Evolutionary conservation across 2,113 vertebrate species (phyloP), one percentile per base, ranked within the genome.

Genomic region (Oncorhynchus tshawytscha): DNA sequence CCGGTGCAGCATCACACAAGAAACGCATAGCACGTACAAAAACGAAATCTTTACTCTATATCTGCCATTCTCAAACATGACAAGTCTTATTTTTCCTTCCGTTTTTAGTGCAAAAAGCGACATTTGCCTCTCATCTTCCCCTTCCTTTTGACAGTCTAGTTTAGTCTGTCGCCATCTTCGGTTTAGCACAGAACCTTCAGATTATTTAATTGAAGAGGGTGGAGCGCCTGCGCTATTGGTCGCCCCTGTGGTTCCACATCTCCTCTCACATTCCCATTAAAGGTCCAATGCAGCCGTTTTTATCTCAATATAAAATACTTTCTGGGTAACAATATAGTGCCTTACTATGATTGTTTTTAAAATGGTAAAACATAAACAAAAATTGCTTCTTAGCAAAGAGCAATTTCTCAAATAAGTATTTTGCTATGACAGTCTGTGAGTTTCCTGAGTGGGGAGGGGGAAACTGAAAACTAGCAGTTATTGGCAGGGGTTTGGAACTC

Each of bases 81-180:
- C 31, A 64, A 57, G 69, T 59, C 68, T 84, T 82, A 70, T 87
- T 88, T 89, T 90, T 76, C 83, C 88, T 89, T 89, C 77, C 86
- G 89, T 85, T 85, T 90, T 69, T 80, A 75, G 49, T 88, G 85
- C 71, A 84, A 85, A 82, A 78, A 80, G 80, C 79, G 80, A 79
- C 84, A 84, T 83, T 79, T 73, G 85, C 86, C 78, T 83, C 88
- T 83, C 80, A 83, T 82, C 85, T 80, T 81, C 73, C 27, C 79
- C 85, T 77, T 72, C 79, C 85, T 85, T 85, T 86, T 79, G 82
- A 85, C 83, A 87, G 88, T 67, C 91, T 87, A 79, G 65, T 90
- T 92, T 89, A 94, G 81, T 87, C 91, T 90, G 92, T 93, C 94
- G 94, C 93, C 94, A 94, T 94, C 93, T 94, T 94, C 92, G 84